Conservation (phyloP, 2,888 invertebrate species). For the Siphlonurus alternatus region DNA sequence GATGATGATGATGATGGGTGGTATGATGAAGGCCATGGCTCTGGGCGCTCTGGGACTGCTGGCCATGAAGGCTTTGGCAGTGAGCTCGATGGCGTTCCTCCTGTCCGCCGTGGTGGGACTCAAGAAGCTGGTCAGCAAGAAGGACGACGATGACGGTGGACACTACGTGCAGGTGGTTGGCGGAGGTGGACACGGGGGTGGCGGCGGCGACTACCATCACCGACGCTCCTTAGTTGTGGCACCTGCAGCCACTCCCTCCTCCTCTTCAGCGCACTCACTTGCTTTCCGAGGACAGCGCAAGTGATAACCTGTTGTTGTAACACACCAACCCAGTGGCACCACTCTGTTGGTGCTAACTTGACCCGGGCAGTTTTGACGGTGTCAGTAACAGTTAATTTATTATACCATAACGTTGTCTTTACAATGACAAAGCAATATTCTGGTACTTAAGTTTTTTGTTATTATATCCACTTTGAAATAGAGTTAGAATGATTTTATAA, state of each 20-base stretch:
- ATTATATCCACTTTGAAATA: too few relatives aligned
- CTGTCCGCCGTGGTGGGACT: constrained; percentile 60
- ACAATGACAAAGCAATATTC: too few relatives aligned
- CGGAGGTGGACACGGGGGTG: constrained; percentile 7
- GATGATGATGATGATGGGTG: constrained; percentile 42
- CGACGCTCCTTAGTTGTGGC: constrained; percentile 12
- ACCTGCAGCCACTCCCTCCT: constrained; percentile 13
- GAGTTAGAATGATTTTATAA: too few relatives aligned
- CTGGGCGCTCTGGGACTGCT: constrained; percentile 57
- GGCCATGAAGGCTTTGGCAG: constrained; percentile 71
- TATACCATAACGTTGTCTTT: too few relatives aligned
- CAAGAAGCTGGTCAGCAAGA: constrained; percentile 42
- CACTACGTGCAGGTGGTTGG: constrained; percentile 17
- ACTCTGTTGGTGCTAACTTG: too few relatives aligned
- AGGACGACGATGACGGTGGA: constrained; percentile 40
- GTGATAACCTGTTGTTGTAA: too few relatives aligned
- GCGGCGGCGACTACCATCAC: constrained; percentile 7
- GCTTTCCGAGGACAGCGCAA: neutral
- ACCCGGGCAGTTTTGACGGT: too few relatives aligned
- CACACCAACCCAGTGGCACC: too few relatives aligned
- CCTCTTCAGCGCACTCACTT: too few relatives aligned
- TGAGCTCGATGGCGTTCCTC: constrained; percentile 61
- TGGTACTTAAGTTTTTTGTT: too few relatives aligned
- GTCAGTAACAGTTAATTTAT: too few relatives aligned
- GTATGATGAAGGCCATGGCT: constrained; percentile 51